phyloP scores from a whole-genome alignment of 1,140 invertebrate genomes.

The Lamellibrachia luymesi region DNA sequence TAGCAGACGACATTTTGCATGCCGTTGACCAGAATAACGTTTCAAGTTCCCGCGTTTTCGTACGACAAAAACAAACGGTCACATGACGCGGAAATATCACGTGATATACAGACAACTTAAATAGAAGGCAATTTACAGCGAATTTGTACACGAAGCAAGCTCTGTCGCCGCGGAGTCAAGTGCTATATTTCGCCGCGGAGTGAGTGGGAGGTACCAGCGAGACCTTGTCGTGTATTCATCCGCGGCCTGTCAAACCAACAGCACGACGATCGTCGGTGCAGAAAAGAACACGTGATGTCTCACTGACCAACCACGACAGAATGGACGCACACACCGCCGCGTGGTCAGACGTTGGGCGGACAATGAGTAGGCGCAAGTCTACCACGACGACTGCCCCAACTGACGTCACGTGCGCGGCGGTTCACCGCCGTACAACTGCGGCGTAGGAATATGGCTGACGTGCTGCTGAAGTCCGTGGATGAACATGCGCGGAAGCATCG shows the following conservation, averaged over 20 bases:
- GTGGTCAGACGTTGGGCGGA: background rate
- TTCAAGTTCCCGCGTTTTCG: background rate
- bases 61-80: background rate
- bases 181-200: background rate
- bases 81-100: background rate
- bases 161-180: background rate
- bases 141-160: background rate
- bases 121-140: background rate
- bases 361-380: background rate
- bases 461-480: slow-evolving; percentile 58
- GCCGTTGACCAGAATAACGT: background rate
- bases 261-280: background rate
- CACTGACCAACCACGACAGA: background rate
- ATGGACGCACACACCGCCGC: background rate
- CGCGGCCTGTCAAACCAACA: background rate
- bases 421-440: slow-evolving; percentile 9
- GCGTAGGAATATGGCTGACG: slow-evolving; percentile 13
- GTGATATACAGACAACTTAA: background rate
- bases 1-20: background rate
- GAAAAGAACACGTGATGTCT: background rate
- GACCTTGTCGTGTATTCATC: background rate
- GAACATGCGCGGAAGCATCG: slow-evolving; percentile 44
- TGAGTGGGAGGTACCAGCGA: background rate
- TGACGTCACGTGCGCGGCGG: slow-evolving; percentile 12
- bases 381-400: background rate